Base-by-base conservation (phyloP, 1,140 invertebrate species). In the Eumaeus atala region DNA sequence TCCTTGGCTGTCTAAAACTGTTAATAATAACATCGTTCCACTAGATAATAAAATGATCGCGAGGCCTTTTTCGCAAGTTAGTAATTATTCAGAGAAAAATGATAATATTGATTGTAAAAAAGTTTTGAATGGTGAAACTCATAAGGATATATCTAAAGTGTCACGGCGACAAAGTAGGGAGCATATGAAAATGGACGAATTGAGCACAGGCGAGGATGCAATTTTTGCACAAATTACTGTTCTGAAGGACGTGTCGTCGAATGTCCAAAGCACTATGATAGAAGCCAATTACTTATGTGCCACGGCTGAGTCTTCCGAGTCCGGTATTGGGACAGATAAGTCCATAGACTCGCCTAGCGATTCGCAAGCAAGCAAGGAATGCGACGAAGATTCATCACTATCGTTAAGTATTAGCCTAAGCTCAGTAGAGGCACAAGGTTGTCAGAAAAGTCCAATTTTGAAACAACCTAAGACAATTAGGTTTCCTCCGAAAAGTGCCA, bases 401-500 rank as follows among this genome's bases (percentile, higher is more conserved):
- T 86, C 86, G 9, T 67, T 88, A 55, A 82, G 84, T 69, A 68
- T 87, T 40, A 87, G 84, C 68, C 65, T 86, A 53, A 77, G 78
- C 68, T 86, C 83, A 9, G 62, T 81, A 21, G 84, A 84, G 44
- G 65, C 67, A 36, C 74, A 73, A 40, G 74, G 61, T 59, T 62
- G 71, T 58, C 84, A 84, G 56, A 90, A 89, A 52, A 90, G 89
- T 59, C 93, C 93, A 8, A 94, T 94, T 52, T 67, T 94, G 14
- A 93, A 93, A 11, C 91, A 92, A 59, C 93, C 94, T 1, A 93
- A 93, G 65, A 94, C 92, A 18, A 92, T 95, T 50, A 89, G 94
- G 59, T 95, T 95, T 70, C 93, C 94, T 0, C 91, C 90, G 9
- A 76, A 64, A 62, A 81, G 49, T 52, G 54, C 61, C 37, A 61